Percentiles rank a stretch among this genome's conserved stretches.
Evolutionary conservation across 2,888 invertebrate species (phyloP).

Genomic region (Campaea margaritaria): DNA sequence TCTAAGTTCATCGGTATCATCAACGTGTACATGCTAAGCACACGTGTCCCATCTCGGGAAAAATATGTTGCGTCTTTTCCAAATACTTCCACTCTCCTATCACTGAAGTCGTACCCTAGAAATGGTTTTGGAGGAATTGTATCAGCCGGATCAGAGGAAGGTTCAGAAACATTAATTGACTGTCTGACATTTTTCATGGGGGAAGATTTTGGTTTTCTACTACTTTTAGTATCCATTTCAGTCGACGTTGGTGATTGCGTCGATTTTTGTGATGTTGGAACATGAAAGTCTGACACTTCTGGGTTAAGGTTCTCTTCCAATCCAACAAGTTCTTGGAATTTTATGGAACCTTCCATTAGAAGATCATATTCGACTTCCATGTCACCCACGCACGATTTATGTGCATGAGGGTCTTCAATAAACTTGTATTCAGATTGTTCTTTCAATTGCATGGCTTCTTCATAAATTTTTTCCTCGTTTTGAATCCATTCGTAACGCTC

Average conservation of each 20-base stretch:
- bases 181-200: slow-evolving; percentile 47
- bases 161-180: slow-evolving; percentile 36
- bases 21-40: slow-evolving; percentile 64
- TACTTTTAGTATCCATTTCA: slow-evolving; percentile 56
- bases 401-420: slow-evolving; percentile 50
- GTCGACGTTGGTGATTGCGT: slow-evolving; percentile 47
- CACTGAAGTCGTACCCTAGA: slow-evolving; percentile 72
- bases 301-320: slow-evolving; percentile 48
- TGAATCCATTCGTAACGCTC: slow-evolving; percentile 81
- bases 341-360: slow-evolving; percentile 76
- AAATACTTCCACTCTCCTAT: slow-evolving; percentile 75
- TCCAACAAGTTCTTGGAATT: slow-evolving; percentile 61
- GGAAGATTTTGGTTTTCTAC: slow-evolving; percentile 59
- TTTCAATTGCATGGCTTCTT: slow-evolving; percentile 54
- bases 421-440: slow-evolving; percentile 58
- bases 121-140: slow-evolving; percentile 59
- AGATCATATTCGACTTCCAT: slow-evolving; percentile 66
- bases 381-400: slow-evolving; percentile 63
- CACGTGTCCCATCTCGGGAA: slow-evolving; percentile 72
- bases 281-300: slow-evolving; percentile 42
- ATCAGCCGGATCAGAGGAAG: slow-evolving; percentile 38
- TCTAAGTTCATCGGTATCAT: slow-evolving; percentile 73
- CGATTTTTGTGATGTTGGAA: slow-evolving; percentile 47
- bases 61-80: slow-evolving; percentile 73
- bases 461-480: slow-evolving; percentile 69